Evolutionary conservation across 2,113 vertebrate species (phyloP).

Genomic region (Noturus placidus): DNA sequence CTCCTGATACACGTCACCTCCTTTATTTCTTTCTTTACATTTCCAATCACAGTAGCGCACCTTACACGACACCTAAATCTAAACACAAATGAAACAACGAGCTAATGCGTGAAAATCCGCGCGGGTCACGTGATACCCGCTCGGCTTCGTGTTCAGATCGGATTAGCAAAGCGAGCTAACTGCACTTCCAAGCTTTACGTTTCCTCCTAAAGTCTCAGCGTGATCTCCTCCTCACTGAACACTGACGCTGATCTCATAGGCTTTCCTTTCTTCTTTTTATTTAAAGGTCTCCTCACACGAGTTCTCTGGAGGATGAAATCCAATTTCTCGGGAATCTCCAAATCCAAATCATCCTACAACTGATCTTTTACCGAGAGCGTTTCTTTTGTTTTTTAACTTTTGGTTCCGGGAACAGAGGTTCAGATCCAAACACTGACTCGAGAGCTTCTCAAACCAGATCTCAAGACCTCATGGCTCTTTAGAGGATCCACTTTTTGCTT

Average conservation of each 20-base stretch:
- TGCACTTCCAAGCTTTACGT: too few species aligned
- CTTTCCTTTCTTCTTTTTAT: too few species aligned
- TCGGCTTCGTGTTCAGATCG: too few species aligned
- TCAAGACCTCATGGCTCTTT: not conserved
- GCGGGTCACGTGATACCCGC: too few species aligned
- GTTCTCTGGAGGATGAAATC: not conserved
- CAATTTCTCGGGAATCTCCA: not conserved
- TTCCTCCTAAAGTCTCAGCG: too few species aligned
- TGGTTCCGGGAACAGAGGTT: not conserved
- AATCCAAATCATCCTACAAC: not conserved
- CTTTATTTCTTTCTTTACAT: too few species aligned
- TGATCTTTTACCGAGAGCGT: not conserved
- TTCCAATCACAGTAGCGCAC: too few species aligned
- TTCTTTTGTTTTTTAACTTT: not conserved
- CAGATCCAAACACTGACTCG: not conserved
- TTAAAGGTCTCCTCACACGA: not conserved
- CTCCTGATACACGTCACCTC: not conserved
- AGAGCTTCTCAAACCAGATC: not conserved
- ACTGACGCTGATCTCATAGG: too few species aligned
- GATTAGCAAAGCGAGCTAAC: too few species aligned
- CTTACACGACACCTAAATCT: too few species aligned
- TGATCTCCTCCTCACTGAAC: not conserved
- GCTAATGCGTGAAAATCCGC: too few species aligned
- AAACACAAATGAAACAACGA: too few species aligned
- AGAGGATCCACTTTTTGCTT: not conserved